Evolutionary conservation across 2,797 vertebrate species (phyloP), one percentile per base, ranked within the genome.

Genomic region (Leontopithecus rosalia): DNA sequence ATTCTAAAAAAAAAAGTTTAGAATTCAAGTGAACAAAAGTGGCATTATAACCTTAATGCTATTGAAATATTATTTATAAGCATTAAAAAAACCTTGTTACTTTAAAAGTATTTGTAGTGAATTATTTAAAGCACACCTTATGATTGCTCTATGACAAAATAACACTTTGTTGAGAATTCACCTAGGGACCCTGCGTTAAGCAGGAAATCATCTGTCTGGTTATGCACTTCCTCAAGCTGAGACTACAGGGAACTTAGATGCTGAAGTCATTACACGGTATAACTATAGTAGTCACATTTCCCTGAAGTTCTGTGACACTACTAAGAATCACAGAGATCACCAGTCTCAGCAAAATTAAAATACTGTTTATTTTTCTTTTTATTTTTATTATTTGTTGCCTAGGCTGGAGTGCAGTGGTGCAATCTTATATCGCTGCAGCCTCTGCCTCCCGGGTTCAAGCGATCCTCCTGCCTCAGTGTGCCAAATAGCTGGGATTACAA

Each of bases 41-140:
- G 76, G n/a, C 20, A 55, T 75, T 88, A 36, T 79, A 82, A 70
- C 24, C 61, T 95, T 83, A 46, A 87, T 19, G 87, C 6, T 93
- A 0, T 82, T 77, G 28, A 57, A 87, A 67, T 83, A 46, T 52
- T 73, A 1, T 46, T 77, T 58, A 28, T 72, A 92, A 72, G 93
- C 90, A 76, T 22, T 83, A 5, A 81, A 80, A 80, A 77, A 83
- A 10, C 14, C 52, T 57, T 82, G 10, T 15, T 84, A 43, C 64
- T 94, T 90, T 64, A 64, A 86, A 95, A 94, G 41, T 73, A 50
- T 67, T 52, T 67, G 24, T 84, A 94, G 33, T 90, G 33, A 93
- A 75, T 86, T 89, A 46, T 41, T 58, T 88, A 82, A 41, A 41
- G 58, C 73, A 86, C 2, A n/a, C 39, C n/a, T 92, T 90, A 26